phyloP scores from a whole-genome alignment of 2,113 vertebrate genomes.

The Petrocephalus microphthalmus region DNA sequence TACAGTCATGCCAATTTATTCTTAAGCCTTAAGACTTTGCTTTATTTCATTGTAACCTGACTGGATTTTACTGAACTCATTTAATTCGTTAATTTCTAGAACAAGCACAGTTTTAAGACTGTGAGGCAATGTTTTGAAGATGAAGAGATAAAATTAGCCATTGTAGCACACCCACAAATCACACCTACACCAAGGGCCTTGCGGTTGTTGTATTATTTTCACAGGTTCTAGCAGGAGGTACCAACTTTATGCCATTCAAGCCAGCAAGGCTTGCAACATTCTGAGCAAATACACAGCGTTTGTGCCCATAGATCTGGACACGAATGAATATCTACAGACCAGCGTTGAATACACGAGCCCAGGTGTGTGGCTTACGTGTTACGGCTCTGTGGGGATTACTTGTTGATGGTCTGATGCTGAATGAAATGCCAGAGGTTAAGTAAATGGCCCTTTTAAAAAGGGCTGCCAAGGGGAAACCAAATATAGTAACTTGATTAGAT shows the following conservation, averaged over 20 bases:
- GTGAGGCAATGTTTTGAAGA: neutral
- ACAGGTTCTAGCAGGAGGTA: slow-evolving; percentile 76
- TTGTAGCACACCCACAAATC: neutral
- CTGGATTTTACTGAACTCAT: neutral
- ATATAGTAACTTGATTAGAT: neutral
- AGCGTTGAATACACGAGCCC: slow-evolving; percentile 67
- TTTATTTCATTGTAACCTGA: neutral
- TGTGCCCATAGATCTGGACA: slow-evolving; percentile 79
- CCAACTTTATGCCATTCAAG: slow-evolving; percentile 77
- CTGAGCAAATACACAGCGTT: slow-evolving; percentile 89
- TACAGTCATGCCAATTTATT: neutral
- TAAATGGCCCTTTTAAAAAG: neutral
- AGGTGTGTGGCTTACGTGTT: slow-evolving; percentile 53
- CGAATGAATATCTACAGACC: slow-evolving; percentile 71
- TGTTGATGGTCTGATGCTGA: neutral
- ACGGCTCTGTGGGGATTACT: neutral
- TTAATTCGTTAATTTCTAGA: neutral
- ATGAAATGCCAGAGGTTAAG: slow-evolving; percentile 16
- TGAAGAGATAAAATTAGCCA: neutral
- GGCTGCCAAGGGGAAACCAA: neutral
- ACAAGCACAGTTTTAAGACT: neutral
- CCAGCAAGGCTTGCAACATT: slow-evolving; percentile 86
- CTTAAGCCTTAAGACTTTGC: neutral
- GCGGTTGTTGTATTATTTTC: slow-evolving; percentile 3
- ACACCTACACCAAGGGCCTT: neutral